Percentiles rank a stretch among this genome's conserved stretches.
Conservation (phyloP, 2,113 vertebrate species). For the Corvus hawaiiensis region DNA sequence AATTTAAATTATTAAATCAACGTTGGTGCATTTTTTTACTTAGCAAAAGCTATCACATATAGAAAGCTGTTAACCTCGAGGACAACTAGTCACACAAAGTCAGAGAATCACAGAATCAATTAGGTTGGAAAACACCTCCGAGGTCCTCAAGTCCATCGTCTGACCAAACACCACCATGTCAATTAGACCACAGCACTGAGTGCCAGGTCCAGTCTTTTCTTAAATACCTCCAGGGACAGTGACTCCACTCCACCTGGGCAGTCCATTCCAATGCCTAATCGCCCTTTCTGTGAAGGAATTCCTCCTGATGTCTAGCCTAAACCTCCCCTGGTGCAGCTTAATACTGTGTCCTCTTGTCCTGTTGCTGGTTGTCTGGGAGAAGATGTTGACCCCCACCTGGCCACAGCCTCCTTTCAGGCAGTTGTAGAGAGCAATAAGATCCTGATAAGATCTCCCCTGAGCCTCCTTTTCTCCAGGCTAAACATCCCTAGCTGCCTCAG, state of each 20-base stretch:
- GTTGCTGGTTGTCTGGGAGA: accelerated
- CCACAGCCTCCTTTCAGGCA: background rate
- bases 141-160: background rate
- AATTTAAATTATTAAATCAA: background rate
- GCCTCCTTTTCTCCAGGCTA: background rate
- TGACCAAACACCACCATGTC: background rate
- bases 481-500: background rate
- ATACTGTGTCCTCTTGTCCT: background rate
- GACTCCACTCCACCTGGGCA: background rate
- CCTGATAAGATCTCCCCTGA: background rate
- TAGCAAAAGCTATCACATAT: background rate
- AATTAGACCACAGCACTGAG: background rate
- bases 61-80: background rate
- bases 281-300: background rate
- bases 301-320: background rate
- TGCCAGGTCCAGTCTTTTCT: background rate
- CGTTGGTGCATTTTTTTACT: background rate
- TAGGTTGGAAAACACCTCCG: background rate
- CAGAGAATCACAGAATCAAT: background rate
- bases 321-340: background rate
- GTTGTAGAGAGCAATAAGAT: background rate
- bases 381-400: accelerated
- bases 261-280: background rate
- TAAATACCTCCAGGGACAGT: background rate
- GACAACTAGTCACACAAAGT: background rate